Evolutionary conservation across 2,888 invertebrate genomes (phyloP), one percentile per base, ranked within the genome.

Genomic region (Leptinotarsa tumamoca): DNA sequence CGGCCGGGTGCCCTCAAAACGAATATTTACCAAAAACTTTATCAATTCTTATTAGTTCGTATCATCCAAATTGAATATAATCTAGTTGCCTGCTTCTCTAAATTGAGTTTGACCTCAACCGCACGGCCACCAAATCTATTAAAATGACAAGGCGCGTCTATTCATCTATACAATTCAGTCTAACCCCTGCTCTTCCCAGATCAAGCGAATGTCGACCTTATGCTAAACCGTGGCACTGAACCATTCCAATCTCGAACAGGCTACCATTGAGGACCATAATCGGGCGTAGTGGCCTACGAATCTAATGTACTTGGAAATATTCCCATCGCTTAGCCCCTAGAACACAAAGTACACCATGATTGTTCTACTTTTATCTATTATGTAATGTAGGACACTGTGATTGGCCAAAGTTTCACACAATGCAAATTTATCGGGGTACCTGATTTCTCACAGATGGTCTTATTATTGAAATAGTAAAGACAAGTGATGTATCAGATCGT

Each of bases 321-420:
- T 69, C 69, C 69, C 69, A 69, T 54, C 67, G 67, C 21, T 17
- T 67, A 21, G 67, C n/a, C 51, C 51, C 49, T 49, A 33, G 69
- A 58, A 58, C 4, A 52, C 52, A 50, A 50, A 68, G 49, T 68
- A 56, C 33, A 15, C 17, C 43, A n/a, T 27, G 43, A 52, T 56
- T 69, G 56, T 43, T 69, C 69, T 68, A 52, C 52, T 13, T 18
- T 21, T 69, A 69, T 69, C 69, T 69, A 69, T 69, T 69, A 69
- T 69, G 56, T 69, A 54, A 69, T 69, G 69, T 69, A 56, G 69
- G 69, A 43, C 69, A 69, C 15, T 21, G 21, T 7, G 17, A 51
- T 51, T 18, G 68, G 50, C 27, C 21, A 21, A 33, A 56, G 21
- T 15, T 56, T 56, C 58, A 58, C 58, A 58, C 58, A 58, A 58